Percentiles rank a stretch among this genome's conserved stretches.
Conservation (phyloP, 2,888 invertebrate species). For the Drosophila borealis region DNA sequence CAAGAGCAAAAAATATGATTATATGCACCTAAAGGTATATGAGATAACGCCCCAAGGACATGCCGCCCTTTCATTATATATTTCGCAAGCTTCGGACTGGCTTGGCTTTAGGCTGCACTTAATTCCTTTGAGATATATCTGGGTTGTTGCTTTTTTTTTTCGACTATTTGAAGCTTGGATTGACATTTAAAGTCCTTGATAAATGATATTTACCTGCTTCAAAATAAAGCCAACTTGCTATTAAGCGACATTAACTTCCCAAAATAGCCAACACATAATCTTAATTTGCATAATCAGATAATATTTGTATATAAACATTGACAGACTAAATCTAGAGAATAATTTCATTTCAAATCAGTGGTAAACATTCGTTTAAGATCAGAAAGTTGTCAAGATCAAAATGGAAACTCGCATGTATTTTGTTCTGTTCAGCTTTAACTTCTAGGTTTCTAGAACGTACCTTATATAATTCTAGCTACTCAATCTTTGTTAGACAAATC, state of each 20-base stretch:
- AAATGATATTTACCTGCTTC: constrained; percentile 17
- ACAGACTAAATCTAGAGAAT: too few species aligned
- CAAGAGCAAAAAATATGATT: neutral
- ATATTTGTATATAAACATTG: neutral
- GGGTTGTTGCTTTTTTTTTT: constrained; percentile 2
- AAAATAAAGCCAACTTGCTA: neutral
- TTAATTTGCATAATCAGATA: neutral
- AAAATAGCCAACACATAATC: neutral
- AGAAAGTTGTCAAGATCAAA: too few species aligned
- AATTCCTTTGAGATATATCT: neutral
- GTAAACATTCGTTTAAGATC: too few species aligned
- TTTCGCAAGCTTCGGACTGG: neutral
- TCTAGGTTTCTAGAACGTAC: neutral
- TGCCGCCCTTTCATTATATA: constrained; percentile 4
- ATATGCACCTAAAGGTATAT: neutral
- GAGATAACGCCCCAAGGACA: constrained; percentile 4
- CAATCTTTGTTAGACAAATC: neutral
- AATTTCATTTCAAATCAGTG: too few species aligned
- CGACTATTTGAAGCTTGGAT: neutral
- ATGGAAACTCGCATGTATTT: too few species aligned
- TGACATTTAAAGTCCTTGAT: constrained; percentile 35
- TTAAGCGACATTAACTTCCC: neutral
- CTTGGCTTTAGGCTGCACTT: neutral
- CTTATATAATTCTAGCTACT: neutral
- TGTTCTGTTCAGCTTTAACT: neutral